Conservation (phyloP, 2,797 vertebrate genomes). For the Sparus aurata region DNA sequence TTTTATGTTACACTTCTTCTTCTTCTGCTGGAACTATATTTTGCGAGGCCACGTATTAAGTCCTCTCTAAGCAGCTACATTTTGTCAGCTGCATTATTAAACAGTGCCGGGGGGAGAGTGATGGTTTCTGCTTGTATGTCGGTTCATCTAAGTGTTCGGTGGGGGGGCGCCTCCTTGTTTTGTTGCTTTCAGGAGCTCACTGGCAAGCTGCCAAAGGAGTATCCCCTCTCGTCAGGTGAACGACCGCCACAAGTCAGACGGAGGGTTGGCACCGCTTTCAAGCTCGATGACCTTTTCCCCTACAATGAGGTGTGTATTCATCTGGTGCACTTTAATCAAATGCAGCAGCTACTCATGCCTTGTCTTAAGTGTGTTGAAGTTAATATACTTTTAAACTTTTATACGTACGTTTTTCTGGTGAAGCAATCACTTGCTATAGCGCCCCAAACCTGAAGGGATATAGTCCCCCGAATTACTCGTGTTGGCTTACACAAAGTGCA, state of each 20-base stretch:
- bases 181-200: slow-evolving; percentile 90
- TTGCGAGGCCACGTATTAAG: not conserved
- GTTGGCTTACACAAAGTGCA: not conserved
- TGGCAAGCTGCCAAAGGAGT: slow-evolving; percentile 95
- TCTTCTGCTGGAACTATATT: slow-evolving; percentile 7
- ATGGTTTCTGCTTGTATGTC: slow-evolving; percentile 22
- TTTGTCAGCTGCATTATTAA: slow-evolving; percentile 37
- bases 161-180: slow-evolving; percentile 8
- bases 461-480: not conserved
- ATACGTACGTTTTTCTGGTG: not conserved
- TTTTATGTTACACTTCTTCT: slow-evolving; percentile 7
- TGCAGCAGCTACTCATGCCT: not conserved
- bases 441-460: not conserved
- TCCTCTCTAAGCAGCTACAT: slow-evolving; percentile 4
- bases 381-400: not conserved
- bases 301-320: slow-evolving; percentile 89
- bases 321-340: slow-evolving; percentile 7
- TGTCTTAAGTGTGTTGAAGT: not conserved
- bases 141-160: slow-evolving; percentile 23
- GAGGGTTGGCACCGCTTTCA: slow-evolving; percentile 93
- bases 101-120: not conserved
- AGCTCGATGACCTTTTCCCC: slow-evolving; percentile 93
- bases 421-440: not conserved
- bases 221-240: slow-evolving; percentile 92
- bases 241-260: slow-evolving; percentile 92